Evolutionary conservation across 2,888 invertebrate species (phyloP).

Genomic region (Thumatha senex): DNA sequence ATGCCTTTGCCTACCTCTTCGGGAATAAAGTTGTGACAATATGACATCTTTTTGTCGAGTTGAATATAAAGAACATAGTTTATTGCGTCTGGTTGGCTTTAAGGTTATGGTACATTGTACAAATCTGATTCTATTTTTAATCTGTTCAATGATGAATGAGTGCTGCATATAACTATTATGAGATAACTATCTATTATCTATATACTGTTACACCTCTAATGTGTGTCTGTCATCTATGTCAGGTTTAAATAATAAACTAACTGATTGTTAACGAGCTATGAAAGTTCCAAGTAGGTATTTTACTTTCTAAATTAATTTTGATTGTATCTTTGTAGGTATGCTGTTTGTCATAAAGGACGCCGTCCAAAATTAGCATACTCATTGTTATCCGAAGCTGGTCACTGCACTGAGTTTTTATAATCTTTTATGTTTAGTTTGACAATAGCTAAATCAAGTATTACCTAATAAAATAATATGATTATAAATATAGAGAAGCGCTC

Average conservation of each 20-base stretch:
- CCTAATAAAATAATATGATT: too few relatives aligned
- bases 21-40: too few relatives aligned
- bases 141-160: too few relatives aligned
- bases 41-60: too few relatives aligned
- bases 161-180: too few relatives aligned
- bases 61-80: too few relatives aligned
- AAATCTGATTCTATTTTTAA: too few relatives aligned
- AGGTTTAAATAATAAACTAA: background rate
- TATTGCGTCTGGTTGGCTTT: too few relatives aligned
- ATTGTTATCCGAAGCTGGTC: background rate
- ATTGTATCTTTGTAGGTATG: background rate
- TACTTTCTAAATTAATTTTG: background rate
- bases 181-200: too few relatives aligned
- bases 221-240: background rate
- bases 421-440: background rate
- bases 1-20: too few relatives aligned
- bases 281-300: background rate
- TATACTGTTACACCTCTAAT: background rate
- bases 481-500: too few relatives aligned
- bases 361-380: background rate
- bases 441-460: background rate
- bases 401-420: background rate
- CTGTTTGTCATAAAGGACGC: background rate
- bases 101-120: too few relatives aligned
- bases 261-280: conserved; percentile 3